Conservation (phyloP, 2,888 invertebrate genomes). For the Orthosia incerta region DNA sequence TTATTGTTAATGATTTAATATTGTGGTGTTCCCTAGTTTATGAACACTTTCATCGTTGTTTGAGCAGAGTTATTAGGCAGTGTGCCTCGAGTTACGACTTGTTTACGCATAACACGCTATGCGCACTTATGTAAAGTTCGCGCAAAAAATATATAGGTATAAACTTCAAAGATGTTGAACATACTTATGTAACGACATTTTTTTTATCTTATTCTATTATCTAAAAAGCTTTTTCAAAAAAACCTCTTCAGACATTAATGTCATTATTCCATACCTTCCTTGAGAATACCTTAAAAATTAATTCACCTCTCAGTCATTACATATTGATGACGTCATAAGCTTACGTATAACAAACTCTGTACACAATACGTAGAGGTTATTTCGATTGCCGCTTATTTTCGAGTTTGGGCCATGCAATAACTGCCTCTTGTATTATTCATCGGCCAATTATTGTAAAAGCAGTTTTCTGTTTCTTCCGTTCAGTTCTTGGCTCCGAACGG, state of each 20-base stretch:
- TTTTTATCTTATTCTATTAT: constrained; percentile 3
- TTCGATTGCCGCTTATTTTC: constrained; percentile 76
- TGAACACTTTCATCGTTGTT: constrained; percentile 40
- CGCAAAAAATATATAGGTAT: not conserved
- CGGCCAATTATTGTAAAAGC: constrained; percentile 90
- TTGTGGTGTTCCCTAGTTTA: constrained; percentile 45
- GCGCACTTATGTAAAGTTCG: constrained; percentile 20
- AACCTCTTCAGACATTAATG: constrained; percentile 21
- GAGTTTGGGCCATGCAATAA: constrained; percentile 85
- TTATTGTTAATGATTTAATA: constrained; percentile 57
- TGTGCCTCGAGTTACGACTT: constrained; percentile 31
- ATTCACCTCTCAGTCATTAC: constrained; percentile 38
- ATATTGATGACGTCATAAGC: constrained; percentile 57
- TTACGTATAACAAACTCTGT: constrained; percentile 46
- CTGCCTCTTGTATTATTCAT: constrained; percentile 91
- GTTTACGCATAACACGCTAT: constrained; percentile 30
- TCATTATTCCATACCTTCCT: not conserved
- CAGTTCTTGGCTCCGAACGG: constrained; percentile 67
- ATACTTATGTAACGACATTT: constrained; percentile 3
- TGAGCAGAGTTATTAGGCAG: constrained; percentile 44
- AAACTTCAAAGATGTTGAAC: constrained; percentile 21
- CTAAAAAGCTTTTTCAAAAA: constrained; percentile 20
- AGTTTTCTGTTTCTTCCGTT: constrained; percentile 83
- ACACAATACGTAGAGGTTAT: constrained; percentile 52
- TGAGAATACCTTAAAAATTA: constrained; percentile 20